phyloP scores from a whole-genome alignment of 2,797 vertebrate species.

The Periophthalmus magnuspinnatus region DNA sequence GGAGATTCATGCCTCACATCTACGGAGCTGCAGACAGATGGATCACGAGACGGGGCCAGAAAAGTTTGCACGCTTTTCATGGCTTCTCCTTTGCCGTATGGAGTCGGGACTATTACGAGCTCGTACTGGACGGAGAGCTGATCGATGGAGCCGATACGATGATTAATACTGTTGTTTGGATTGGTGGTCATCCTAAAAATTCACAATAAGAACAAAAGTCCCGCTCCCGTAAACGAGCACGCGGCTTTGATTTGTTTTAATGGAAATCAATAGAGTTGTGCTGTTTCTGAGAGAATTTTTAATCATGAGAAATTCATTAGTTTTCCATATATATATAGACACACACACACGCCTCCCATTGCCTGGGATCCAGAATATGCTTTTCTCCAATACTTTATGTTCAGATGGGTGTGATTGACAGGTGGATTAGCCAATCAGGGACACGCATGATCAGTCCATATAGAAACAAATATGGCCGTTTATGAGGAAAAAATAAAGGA shows the following conservation, averaged over 20 bases:
- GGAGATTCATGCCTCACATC: slow-evolving; percentile 66
- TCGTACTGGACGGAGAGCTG: slow-evolving; percentile 34
- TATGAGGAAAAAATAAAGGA: too few relatives aligned
- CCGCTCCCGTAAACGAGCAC: slow-evolving; percentile 56
- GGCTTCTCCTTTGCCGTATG: slow-evolving; percentile 23
- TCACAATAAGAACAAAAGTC: slow-evolving; percentile 49
- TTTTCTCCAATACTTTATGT: background rate
- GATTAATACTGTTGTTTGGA: slow-evolving; percentile 53
- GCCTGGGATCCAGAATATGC: background rate
- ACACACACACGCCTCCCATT: too few relatives aligned
- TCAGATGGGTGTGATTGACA: too few relatives aligned
- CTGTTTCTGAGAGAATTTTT: slow-evolving; percentile 69
- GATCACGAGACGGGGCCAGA: slow-evolving; percentile 55
- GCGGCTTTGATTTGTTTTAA: slow-evolving; percentile 82
- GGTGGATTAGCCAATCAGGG: too few relatives aligned
- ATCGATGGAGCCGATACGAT: slow-evolving; percentile 59
- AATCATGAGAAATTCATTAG: slow-evolving; percentile 80
- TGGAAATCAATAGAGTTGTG: slow-evolving; percentile 80
- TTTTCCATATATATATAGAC: slow-evolving; percentile 20
- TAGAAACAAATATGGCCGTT: too few relatives aligned
- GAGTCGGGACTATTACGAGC: slow-evolving; percentile 45
- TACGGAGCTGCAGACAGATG: slow-evolving; percentile 69
- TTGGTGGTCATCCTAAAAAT: slow-evolving; percentile 65
- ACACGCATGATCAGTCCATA: too few relatives aligned
- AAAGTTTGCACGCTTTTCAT: slow-evolving; percentile 53